These are phyloP conservation scores for Gymnocheta viridis DNA, from an alignment of 2,888 invertebrate genomes.

Conservation along the genomic window DNA sequence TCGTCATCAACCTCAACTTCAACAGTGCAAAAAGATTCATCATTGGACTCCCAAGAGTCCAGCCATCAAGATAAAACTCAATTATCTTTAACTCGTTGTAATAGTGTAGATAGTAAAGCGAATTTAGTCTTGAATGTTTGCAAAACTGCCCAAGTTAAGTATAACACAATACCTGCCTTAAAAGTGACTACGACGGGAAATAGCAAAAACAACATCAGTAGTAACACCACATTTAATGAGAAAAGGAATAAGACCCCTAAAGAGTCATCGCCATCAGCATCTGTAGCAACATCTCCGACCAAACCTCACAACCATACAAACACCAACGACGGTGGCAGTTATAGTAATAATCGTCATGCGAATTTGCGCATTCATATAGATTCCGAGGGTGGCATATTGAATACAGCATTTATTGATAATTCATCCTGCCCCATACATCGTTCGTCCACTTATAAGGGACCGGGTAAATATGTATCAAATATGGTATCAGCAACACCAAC, in stretches of 20 bases:
- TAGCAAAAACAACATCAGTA: slow-evolving; percentile 16
- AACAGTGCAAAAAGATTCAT: slow-evolving; percentile 61
- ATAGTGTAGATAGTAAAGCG: slow-evolving; percentile 74
- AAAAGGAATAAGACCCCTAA: not conserved
- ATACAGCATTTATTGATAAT: slow-evolving; percentile 71
- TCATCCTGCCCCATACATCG: slow-evolving; percentile 37
- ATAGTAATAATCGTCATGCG: slow-evolving; percentile 26
- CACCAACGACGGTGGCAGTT: not conserved
- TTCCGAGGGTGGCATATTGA: slow-evolving; percentile 69
- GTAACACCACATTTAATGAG: not conserved
- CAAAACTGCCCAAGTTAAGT: slow-evolving; percentile 73
- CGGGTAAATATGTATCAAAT: not conserved
- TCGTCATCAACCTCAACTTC: slow-evolving; percentile 54
- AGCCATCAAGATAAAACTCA: slow-evolving; percentile 63
- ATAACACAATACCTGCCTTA: slow-evolving; percentile 53
- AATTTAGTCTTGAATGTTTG: slow-evolving; percentile 74
- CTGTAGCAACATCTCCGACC: not conserved
- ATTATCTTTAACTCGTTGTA: slow-evolving; percentile 73
- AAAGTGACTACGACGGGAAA: slow-evolving; percentile 17
- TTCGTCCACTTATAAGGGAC: not conserved
- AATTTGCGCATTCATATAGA: slow-evolving; percentile 52
- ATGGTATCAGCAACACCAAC: not conserved
- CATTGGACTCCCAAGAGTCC: slow-evolving; percentile 64
- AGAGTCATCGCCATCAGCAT: not conserved
- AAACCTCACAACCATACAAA: not conserved